These are phyloP conservation scores for Chalcosyrphus nemorum DNA, from an alignment of 2,888 invertebrate species.

Conservation along the genomic window DNA sequence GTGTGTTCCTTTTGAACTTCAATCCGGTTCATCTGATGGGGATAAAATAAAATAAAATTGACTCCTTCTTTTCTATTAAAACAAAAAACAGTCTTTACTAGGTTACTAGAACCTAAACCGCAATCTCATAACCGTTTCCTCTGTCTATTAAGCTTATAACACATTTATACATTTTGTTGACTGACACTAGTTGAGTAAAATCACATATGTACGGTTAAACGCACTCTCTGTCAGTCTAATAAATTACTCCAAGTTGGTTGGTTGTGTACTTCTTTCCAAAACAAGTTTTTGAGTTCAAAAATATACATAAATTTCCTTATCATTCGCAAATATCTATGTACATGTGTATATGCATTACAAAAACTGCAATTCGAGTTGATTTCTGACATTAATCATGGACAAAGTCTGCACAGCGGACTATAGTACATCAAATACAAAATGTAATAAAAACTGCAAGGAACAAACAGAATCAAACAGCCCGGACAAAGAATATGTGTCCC, in stretches of 20 bases:
- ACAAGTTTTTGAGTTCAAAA: not conserved
- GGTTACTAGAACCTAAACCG: too few species aligned
- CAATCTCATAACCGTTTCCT: not conserved
- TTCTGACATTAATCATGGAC: slow-evolving; percentile 12
- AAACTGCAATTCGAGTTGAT: not conserved
- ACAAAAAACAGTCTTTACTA: too few species aligned
- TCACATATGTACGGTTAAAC: not conserved
- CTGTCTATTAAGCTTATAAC: not conserved
- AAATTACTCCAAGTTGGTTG: not conserved
- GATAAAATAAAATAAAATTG: too few species aligned
- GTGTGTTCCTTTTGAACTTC: too few species aligned
- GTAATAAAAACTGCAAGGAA: not conserved
- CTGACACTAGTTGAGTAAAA: not conserved
- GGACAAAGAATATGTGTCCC: slow-evolving; percentile 30
- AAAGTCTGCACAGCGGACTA: not conserved
- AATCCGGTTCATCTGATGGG: too few species aligned
- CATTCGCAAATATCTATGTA: not conserved
- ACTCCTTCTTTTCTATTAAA: too few species aligned
- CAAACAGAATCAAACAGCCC: not conserved
- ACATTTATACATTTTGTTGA: too few species aligned
- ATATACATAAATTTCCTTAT: not conserved
- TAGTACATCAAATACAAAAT: not conserved
- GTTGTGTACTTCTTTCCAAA: not conserved
- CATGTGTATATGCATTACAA: not conserved
- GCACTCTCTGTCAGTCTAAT: not conserved